Conservation (phyloP, 30 jellyfish, hydroid and myxozoan species). For the Aurelia coerulea region DNA sequence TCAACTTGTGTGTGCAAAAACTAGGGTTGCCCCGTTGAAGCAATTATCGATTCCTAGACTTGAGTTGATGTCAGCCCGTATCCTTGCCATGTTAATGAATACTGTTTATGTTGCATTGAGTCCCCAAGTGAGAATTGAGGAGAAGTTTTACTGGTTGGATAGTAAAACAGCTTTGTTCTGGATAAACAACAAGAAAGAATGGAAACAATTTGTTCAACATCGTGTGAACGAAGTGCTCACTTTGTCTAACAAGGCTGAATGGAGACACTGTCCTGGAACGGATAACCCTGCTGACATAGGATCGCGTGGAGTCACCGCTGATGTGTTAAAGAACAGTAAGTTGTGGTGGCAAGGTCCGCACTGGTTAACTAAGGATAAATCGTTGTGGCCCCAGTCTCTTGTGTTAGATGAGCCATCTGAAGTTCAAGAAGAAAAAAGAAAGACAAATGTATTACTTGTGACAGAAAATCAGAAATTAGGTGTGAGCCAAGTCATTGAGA, state of each 20-base stretch:
- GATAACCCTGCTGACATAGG: constrained; percentile 65
- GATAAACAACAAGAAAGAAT: not conserved
- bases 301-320: constrained; percentile 23
- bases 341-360: constrained; percentile 59
- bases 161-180: constrained; percentile 22
- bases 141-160: not conserved
- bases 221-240: not conserved
- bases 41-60: constrained; percentile 32
- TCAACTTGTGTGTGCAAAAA: constrained; percentile 1
- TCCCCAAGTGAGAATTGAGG: not conserved
- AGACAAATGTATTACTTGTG: not conserved
- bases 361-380: not conserved
- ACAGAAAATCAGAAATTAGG: not conserved
- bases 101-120: constrained; percentile 19
- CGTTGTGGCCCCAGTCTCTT: constrained; percentile 24
- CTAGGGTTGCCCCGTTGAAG: constrained; percentile 3
- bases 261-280: constrained; percentile 39
- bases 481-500: not conserved
- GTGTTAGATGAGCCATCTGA: not conserved
- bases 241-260: constrained; percentile 13
- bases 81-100: constrained; percentile 21
- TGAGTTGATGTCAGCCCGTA: constrained; percentile 61
- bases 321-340: not conserved
- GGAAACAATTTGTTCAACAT: constrained; percentile 6
- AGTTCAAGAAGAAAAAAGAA: constrained; percentile 8